phyloP scores from a whole-genome alignment of 2,797 vertebrate genomes.

The Amblyopsis hoosieri region DNA sequence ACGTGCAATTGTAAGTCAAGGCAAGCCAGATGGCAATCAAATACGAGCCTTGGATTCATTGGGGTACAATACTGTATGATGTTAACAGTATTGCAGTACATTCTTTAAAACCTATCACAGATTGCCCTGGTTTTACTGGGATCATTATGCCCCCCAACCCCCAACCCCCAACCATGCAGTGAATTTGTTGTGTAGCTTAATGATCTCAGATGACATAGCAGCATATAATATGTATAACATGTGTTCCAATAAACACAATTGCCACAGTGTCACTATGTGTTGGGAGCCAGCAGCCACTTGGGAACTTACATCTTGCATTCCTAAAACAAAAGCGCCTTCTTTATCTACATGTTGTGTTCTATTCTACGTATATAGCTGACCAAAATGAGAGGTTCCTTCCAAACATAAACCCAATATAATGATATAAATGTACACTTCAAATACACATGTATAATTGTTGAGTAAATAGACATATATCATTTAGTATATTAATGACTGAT shows the following conservation, averaged over 20 bases:
- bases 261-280: slow-evolving; percentile 46
- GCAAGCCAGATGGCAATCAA: slow-evolving; percentile 52
- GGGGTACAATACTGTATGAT: slow-evolving; percentile 39
- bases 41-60: slow-evolving; percentile 29
- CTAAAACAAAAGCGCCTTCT: slow-evolving; percentile 38
- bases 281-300: slow-evolving; percentile 54
- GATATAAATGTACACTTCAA: slow-evolving; percentile 9
- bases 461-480: too few relatives aligned
- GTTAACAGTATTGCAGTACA: slow-evolving; percentile 24
- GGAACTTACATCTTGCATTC: slow-evolving; percentile 50
- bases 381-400: slow-evolving; percentile 37
- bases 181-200: slow-evolving; percentile 8
- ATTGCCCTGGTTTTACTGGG: slow-evolving; percentile 8
- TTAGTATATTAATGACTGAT: too few relatives aligned
- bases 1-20: slow-evolving; percentile 45
- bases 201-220: slow-evolving; percentile 14
- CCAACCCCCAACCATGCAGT: background rate
- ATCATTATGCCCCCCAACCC: slow-evolving; percentile 8
- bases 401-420: slow-evolving; percentile 46
- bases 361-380: slow-evolving; percentile 13
- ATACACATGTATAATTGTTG: too few relatives aligned
- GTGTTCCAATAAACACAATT: slow-evolving; percentile 34
- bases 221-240: background rate
- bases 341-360: slow-evolving; percentile 49
- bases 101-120: slow-evolving; percentile 15